A percentile compares a stretch with the other conserved stretches of the same genome.
These are phyloP conservation scores for Burhinus bistriatus DNA, from an alignment of 2,113 vertebrate species.

Conservation along the genomic window DNA sequence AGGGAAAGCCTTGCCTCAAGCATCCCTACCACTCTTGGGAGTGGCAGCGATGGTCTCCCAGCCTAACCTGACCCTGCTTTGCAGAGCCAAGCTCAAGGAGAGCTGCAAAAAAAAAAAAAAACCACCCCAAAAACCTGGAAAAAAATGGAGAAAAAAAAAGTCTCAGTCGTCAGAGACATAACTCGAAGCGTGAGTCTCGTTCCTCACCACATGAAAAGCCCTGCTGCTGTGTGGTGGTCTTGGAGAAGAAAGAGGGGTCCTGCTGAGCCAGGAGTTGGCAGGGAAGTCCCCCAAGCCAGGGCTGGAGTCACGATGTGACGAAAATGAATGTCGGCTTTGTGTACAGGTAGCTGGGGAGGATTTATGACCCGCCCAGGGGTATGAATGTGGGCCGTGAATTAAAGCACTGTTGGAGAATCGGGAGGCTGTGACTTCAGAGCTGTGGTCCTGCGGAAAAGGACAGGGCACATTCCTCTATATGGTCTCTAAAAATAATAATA, in stretches of 20 bases:
- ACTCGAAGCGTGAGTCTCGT: rapidly evolving
- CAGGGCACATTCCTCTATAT: not conserved
- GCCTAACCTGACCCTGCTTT: not conserved
- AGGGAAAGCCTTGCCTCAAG: not conserved
- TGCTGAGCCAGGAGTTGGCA: not conserved
- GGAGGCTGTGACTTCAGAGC: slow-evolving; percentile 1
- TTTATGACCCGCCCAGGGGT: not conserved
- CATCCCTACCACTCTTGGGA: not conserved
- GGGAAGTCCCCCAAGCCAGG: not conserved
- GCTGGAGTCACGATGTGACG: not conserved
- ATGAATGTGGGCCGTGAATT: not conserved
- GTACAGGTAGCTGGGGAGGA: slow-evolving; percentile 30
- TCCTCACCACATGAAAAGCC: slow-evolving; percentile 37
- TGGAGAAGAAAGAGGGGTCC: slow-evolving; percentile 1
- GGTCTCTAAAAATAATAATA: not conserved
- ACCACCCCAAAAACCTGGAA: not conserved
- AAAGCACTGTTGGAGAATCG: not conserved
- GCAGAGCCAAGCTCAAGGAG: not conserved
- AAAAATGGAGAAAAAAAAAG: not conserved
- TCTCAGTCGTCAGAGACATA: not conserved
- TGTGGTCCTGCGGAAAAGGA: not conserved
- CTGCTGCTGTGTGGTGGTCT: not conserved
- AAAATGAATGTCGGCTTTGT: slow-evolving; percentile 50
- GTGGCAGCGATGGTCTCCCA: not conserved
- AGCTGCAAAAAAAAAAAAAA: not conserved